These are phyloP conservation scores for Eupsittula cactorum DNA, from an alignment of 2,113 vertebrate species.

Conservation along the genomic window DNA sequence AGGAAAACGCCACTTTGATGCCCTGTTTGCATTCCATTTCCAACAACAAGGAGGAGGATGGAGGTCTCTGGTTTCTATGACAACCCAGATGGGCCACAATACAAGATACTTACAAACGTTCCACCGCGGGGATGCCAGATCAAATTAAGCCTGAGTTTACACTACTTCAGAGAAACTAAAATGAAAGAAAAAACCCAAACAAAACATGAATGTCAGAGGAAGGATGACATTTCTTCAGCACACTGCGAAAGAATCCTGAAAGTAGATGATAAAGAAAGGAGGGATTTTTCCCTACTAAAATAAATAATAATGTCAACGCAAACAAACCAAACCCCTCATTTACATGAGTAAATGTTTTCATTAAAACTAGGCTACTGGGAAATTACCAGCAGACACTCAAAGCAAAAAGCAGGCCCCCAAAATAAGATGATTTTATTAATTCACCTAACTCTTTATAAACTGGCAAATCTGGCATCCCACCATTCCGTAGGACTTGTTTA, in stretches of 20 bases:
- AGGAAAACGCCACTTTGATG: constrained; percentile 76
- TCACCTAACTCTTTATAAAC: constrained; percentile 53
- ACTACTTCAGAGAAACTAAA: constrained; percentile 76
- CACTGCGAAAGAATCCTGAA: constrained; percentile 58
- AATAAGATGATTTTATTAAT: constrained; percentile 58
- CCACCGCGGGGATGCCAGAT: constrained; percentile 77
- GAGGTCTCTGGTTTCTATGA: constrained; percentile 83
- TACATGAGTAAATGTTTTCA: constrained; percentile 75
- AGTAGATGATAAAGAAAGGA: constrained; percentile 55
- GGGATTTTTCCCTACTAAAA: constrained; percentile 59
- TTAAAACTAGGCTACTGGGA: constrained; percentile 70
- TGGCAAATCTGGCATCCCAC: background rate
- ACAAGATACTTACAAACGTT: constrained; percentile 81
- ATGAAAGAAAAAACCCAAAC: constrained; percentile 68
- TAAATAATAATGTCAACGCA: constrained; percentile 59
- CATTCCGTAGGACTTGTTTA: background rate
- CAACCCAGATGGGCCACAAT: constrained; percentile 83
- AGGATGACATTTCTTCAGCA: constrained; percentile 62
- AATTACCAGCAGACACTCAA: constrained; percentile 68
- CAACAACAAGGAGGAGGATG: constrained; percentile 79
- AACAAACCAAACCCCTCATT: constrained; percentile 67
- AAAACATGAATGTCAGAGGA: constrained; percentile 70
- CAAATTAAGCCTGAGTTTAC: constrained; percentile 80
- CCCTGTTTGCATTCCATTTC: constrained; percentile 81
- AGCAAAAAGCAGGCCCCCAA: constrained; percentile 42